These are phyloP conservation scores for Acyrthosiphon pisum DNA, from an alignment of 1,140 invertebrate genomes.

Conservation along the genomic window DNA sequence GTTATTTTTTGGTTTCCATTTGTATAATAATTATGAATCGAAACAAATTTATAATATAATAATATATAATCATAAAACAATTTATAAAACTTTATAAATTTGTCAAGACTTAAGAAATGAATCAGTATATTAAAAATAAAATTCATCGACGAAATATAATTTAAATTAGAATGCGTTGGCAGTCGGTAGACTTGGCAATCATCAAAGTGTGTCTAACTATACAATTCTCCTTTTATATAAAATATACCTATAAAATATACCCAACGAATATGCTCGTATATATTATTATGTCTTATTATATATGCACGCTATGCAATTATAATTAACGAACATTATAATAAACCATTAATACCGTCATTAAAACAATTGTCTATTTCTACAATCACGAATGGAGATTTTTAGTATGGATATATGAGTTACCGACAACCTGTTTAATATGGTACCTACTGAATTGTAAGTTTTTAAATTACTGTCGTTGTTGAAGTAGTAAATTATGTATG, in stretches of 20 bases:
- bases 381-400: not conserved
- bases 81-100: too few relatives aligned
- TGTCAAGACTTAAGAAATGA: too few relatives aligned
- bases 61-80: too few relatives aligned
- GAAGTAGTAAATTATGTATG: too few relatives aligned
- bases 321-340: not conserved
- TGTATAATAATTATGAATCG: not conserved
- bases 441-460: too few relatives aligned
- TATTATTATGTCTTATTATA: not conserved
- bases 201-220: not conserved
- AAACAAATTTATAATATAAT: not conserved
- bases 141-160: not conserved
- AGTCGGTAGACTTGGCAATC: too few relatives aligned
- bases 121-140: not conserved
- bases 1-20: not conserved
- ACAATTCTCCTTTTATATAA: not conserved
- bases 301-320: not conserved
- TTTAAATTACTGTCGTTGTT: too few relatives aligned
- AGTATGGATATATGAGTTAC: too few relatives aligned
- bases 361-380: not conserved
- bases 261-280: not conserved
- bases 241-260: too few relatives aligned
- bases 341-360: not conserved
- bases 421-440: too few relatives aligned
- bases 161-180: not conserved